These are phyloP conservation scores for Mythimna vitellina DNA, from an alignment of 2,888 invertebrate genomes.

Conservation along the genomic window DNA sequence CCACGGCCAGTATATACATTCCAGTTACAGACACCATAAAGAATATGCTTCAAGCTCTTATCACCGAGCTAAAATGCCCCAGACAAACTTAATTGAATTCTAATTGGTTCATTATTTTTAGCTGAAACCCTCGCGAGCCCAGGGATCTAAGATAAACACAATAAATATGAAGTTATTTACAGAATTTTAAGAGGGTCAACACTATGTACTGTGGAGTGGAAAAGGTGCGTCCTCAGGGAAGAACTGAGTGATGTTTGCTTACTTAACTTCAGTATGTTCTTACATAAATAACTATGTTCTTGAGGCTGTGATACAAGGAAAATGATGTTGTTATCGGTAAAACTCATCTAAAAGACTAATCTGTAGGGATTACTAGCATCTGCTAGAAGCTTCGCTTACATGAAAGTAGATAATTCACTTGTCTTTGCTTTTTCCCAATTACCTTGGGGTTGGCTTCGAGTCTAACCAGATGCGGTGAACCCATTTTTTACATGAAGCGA, in stretches of 20 bases:
- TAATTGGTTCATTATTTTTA: conserved; percentile 52
- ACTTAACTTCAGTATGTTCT: conserved; percentile 1
- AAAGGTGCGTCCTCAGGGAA: conserved; percentile 24
- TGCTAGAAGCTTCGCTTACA: too few relatives aligned
- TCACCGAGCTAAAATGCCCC: background rate
- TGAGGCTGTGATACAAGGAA: conserved; percentile 1
- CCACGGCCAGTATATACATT: background rate
- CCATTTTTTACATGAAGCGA: too few relatives aligned
- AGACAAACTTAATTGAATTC: conserved; percentile 40
- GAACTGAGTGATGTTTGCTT: conserved; percentile 11
- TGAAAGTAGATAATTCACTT: too few relatives aligned
- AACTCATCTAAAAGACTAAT: conserved; percentile 5
- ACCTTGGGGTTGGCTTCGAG: too few relatives aligned
- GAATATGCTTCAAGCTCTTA: background rate
- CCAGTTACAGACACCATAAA: background rate
- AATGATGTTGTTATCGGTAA: conserved; percentile 16
- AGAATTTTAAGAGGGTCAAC: conserved; percentile 27
- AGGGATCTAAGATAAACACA: conserved; percentile 22
- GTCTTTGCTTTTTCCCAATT: too few relatives aligned
- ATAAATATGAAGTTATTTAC: conserved; percentile 38
- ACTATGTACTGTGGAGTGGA: background rate
- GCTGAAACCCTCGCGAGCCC: conserved; percentile 22
- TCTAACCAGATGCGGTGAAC: too few relatives aligned
- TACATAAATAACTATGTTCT: conserved; percentile 1
- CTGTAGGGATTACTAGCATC: conserved; percentile 5